Conservation (phyloP, 2,113 vertebrate species). For the Felis catus region DNA sequence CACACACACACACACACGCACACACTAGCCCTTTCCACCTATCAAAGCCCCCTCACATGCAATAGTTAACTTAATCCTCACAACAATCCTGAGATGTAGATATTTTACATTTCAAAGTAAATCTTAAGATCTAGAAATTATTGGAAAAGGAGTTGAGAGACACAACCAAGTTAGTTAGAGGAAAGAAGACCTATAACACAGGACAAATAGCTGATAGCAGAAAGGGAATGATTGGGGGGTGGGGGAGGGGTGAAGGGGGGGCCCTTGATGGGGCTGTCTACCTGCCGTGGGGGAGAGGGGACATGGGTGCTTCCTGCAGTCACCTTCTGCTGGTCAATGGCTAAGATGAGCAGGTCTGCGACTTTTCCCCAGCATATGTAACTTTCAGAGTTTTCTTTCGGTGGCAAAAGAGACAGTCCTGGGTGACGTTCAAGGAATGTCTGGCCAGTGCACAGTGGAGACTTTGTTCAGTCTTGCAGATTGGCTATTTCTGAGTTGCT, state of each 20-base stretch:
- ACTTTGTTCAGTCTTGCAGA: slow-evolving; percentile 55
- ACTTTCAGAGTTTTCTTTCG: slow-evolving; percentile 40
- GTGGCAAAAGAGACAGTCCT: slow-evolving; percentile 37
- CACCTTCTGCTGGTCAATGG: neutral
- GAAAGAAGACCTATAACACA: neutral
- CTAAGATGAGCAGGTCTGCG: neutral
- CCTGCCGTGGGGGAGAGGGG: neutral
- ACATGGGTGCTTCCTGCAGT: neutral
- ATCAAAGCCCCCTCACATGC: neutral
- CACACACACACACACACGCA: neutral
- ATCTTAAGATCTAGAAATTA: neutral
- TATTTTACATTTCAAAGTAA: slow-evolving; percentile 30
- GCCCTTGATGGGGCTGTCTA: neutral
- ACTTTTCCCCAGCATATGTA: neutral
- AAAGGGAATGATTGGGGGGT: neutral
- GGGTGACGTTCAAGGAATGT: slow-evolving; percentile 64
- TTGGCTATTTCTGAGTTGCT: slow-evolving; percentile 39
- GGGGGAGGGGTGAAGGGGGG: neutral
- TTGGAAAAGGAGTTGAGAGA: neutral
- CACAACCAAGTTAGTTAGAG: neutral
- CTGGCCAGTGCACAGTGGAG: slow-evolving; percentile 64
- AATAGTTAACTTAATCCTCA: slow-evolving; percentile 10
- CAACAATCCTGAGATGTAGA: neutral
- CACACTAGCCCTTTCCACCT: neutral
- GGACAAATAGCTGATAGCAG: neutral